Base-by-base conservation (phyloP, 2,113 vertebrate genomes). In the Phasianus colchicus region DNA sequence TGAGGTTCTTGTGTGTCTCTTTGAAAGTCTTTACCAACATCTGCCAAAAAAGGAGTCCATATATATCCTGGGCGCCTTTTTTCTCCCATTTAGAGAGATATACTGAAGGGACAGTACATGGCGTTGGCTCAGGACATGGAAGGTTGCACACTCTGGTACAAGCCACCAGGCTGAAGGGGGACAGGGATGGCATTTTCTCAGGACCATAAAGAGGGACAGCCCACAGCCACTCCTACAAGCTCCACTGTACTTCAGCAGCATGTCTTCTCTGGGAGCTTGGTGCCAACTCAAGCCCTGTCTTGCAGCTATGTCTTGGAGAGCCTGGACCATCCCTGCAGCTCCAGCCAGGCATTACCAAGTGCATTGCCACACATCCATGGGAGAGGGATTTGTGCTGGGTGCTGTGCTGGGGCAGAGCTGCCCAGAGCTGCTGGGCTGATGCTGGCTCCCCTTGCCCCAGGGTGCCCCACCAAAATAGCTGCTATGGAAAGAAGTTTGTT, bases 401-500 rank as follows among this genome's bases (percentile, higher is more conserved):
- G 45, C 36, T 82, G 61, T 36, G 29, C 7, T 17, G 52, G 55
- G 74, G 83, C 48, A 94, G 66, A 83, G 19, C 30, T 83, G 36
- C 58, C 34, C 88, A 34, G 38, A 58, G 48, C 61, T 86, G 48
- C 18, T 52, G 34, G 64, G 21, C n/a, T 81, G 36, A 29, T 76
- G 54, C 48, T 0, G 0, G 38, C 52, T 85, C 38, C 60, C 64
- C 25, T 79, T 32, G 73, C 47, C 71, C 38, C 71, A 58, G 50
- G 58, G 58, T 70, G 34, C 72, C 70, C 94, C 74, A 84, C 87
- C 91, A 88, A 94, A 83, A 86, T 82, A 96, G 90, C 76, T 88
- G 79, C 81, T 86, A 96, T 95, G 92, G 91, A 94, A 94, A 87
- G 84, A 79, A 22, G 21, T 89, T 85, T 87, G 87, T 72, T 92